Conservation (phyloP, 1,140 invertebrate species). For the Homalodisca vitripennis region DNA sequence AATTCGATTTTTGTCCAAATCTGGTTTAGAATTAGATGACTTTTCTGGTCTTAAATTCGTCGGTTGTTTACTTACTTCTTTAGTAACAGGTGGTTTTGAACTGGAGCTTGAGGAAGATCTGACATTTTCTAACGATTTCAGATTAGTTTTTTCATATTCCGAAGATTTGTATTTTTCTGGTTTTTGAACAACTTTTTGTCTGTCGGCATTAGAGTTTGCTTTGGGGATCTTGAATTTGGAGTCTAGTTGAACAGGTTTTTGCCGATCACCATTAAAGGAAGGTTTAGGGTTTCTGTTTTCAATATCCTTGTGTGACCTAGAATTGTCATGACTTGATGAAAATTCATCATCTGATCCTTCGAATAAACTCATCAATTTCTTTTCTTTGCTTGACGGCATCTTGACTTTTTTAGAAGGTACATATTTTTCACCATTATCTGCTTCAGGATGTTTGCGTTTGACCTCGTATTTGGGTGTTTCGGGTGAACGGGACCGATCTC, state of each 20-base stretch:
- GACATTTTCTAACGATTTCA: neutral
- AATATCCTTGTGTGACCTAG: neutral
- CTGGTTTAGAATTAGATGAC: neutral
- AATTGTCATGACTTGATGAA: neutral
- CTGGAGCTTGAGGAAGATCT: neutral
- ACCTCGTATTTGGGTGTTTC: neutral
- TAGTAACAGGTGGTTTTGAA: neutral
- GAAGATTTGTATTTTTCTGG: neutral
- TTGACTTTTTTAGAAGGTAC: neutral
- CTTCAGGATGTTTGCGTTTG: neutral
- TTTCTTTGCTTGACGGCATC: neutral
- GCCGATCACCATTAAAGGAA: neutral
- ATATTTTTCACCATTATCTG: neutral
- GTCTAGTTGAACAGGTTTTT: neutral
- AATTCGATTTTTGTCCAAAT: neutral
- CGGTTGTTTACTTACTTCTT: neutral
- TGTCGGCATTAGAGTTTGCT: neutral
- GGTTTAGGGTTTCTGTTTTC: neutral
- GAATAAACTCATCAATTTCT: conserved; percentile 3
- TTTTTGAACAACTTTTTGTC: neutral
- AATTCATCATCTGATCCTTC: conserved; percentile 8
- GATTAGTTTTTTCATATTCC: neutral
- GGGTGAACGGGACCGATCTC: neutral
- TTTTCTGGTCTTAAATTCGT: neutral
- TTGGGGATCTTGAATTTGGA: conserved; percentile 5